Percentiles rank a stretch among this genome's conserved stretches.
phyloP scores from a whole-genome alignment of 2,888 invertebrate species.

The Campoplex capitator region DNA sequence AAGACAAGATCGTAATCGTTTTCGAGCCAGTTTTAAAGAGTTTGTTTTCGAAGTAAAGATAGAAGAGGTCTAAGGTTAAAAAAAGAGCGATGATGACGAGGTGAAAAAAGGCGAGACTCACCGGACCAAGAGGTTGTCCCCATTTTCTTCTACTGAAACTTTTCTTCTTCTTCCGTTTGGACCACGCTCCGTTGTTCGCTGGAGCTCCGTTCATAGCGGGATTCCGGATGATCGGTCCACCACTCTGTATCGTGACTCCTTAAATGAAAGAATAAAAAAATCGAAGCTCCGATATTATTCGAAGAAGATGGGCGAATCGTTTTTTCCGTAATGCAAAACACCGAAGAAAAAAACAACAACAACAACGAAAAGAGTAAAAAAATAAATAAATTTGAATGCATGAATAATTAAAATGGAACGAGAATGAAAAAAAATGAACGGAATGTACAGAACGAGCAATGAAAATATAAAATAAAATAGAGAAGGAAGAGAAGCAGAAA shows the following conservation, averaged over 20 bases:
- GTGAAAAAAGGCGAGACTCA: constrained; percentile 69
- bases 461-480: neutral
- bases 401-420: neutral
- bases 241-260: constrained; percentile 83
- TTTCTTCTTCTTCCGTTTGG: constrained; percentile 82
- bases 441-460: constrained; percentile 2
- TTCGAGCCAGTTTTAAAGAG: no score
- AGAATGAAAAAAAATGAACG: constrained; percentile 2
- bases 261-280: constrained; percentile 68
- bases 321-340: neutral
- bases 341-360: neutral
- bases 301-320: neutral
- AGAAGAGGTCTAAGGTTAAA: neutral
- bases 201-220: constrained; percentile 44
- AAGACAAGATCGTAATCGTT: no score
- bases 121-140: constrained; percentile 78
- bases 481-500: constrained; percentile 27
- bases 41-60: no score
- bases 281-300: constrained; percentile 36
- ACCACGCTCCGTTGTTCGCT: constrained; percentile 68
- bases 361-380: neutral
- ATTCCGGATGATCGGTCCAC: constrained; percentile 81
- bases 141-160: constrained; percentile 80
- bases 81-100: constrained; percentile 23
- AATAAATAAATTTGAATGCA: neutral